Conservation (phyloP, 2,797 vertebrate species). For the Mormyrops boulengeri region DNA sequence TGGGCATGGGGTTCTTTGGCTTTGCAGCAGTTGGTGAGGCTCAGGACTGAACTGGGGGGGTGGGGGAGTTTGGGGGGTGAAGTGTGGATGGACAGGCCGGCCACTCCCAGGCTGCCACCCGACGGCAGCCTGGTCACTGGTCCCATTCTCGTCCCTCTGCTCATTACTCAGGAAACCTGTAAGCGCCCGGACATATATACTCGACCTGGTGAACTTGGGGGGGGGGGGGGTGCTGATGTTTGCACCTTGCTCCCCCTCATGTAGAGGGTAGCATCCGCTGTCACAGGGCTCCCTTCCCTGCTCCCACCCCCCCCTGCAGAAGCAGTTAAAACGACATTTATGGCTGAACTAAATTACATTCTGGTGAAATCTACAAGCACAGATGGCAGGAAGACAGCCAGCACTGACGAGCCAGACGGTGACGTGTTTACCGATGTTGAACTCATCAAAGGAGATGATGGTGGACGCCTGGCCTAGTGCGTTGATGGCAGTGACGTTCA, state of each 20-base stretch:
- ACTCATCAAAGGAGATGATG: conserved; percentile 79
- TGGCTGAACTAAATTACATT: neutral
- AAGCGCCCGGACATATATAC: conserved; percentile 23
- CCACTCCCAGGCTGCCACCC: neutral
- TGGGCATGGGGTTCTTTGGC: neutral
- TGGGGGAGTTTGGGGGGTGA: neutral
- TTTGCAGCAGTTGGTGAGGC: neutral
- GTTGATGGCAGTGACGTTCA: conserved; percentile 84
- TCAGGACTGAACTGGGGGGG: neutral
- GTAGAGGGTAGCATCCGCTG: neutral
- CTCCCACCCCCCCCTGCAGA: neutral
- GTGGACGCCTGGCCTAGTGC: conserved; percentile 75
- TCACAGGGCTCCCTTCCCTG: neutral
- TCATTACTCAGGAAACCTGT: conserved; percentile 1
- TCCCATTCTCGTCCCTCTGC: neutral
- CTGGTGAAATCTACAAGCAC: neutral
- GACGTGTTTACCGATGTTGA: conserved; percentile 73
- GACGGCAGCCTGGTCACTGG: neutral
- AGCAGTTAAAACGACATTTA: neutral
- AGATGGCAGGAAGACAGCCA: neutral
- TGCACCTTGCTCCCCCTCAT: neutral
- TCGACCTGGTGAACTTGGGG: neutral
- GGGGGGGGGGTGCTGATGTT: neutral
- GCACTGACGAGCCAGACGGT: neutral
- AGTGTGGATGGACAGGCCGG: neutral